phyloP scores from a whole-genome alignment of 2,888 invertebrate species.

The Leptinotarsa peninsularis region DNA sequence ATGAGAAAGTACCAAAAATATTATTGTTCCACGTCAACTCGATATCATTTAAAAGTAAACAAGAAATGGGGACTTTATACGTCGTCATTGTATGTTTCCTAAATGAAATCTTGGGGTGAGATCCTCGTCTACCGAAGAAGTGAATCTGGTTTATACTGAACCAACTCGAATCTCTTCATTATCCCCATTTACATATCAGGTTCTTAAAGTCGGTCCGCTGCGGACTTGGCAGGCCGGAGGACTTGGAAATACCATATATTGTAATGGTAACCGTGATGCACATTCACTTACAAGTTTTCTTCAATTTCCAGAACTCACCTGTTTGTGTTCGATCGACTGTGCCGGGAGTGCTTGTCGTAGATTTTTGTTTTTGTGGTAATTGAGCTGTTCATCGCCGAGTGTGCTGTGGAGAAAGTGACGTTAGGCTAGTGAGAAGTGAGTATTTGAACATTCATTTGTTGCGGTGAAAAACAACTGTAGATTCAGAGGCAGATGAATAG shows the following conservation, averaged over 20 bases:
- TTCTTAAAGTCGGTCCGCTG: not conserved
- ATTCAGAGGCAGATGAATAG: no score
- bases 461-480: not conserved
- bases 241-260: not conserved
- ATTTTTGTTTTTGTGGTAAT: not conserved
- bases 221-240: not conserved
- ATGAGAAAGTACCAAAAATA: no score
- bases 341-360: not conserved
- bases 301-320: constrained; percentile 1
- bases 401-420: not conserved
- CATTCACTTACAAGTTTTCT: not conserved
- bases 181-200: constrained; percentile 3
- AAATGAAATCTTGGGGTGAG: not conserved
- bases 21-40: no score
- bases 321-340: not conserved
- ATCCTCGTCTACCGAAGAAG: not conserved
- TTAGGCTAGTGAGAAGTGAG: not conserved
- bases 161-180: not conserved
- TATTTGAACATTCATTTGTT: not conserved
- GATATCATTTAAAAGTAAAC: no score
- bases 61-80: no score
- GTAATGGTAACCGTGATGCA: not conserved
- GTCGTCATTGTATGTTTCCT: no score
- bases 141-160: not conserved
- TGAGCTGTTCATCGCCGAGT: not conserved